These are phyloP conservation scores for Serilophus lunatus DNA, from an alignment of 2,113 vertebrate species.

Conservation along the genomic window DNA sequence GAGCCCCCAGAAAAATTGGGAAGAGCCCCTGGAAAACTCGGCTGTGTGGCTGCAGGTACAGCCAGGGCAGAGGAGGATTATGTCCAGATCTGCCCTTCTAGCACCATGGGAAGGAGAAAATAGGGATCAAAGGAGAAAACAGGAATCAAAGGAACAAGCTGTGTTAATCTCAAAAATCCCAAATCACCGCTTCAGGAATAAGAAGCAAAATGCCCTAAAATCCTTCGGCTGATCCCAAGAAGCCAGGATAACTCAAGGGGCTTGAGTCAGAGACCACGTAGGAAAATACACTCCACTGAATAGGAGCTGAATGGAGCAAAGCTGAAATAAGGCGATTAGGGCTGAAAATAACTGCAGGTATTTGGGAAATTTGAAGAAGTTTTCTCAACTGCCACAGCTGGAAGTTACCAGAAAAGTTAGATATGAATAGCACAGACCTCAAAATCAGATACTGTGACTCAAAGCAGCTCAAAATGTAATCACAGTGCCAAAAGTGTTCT, in stretches of 20 bases:
- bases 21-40: background rate
- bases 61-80: background rate
- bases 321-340: background rate
- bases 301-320: background rate
- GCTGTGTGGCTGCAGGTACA: rapidly evolving
- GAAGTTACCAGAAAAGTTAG: background rate
- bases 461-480: background rate
- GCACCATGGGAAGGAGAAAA: background rate
- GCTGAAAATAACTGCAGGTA: background rate
- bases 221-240: background rate
- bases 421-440: background rate
- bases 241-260: background rate
- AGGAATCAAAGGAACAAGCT: background rate
- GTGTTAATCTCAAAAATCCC: background rate
- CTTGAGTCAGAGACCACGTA: background rate
- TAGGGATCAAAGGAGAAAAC: background rate
- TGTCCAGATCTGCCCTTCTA: background rate
- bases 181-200: background rate
- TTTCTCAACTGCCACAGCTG: background rate
- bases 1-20: background rate
- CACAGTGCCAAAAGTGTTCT: background rate
- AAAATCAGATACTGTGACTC: background rate
- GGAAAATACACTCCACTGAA: background rate
- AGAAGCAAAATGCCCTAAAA: background rate
- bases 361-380: background rate